Conservation (phyloP, 30 jellyfish, hydroid and myxozoan genomes). For the Hydractinia symbiolongicarpus region DNA sequence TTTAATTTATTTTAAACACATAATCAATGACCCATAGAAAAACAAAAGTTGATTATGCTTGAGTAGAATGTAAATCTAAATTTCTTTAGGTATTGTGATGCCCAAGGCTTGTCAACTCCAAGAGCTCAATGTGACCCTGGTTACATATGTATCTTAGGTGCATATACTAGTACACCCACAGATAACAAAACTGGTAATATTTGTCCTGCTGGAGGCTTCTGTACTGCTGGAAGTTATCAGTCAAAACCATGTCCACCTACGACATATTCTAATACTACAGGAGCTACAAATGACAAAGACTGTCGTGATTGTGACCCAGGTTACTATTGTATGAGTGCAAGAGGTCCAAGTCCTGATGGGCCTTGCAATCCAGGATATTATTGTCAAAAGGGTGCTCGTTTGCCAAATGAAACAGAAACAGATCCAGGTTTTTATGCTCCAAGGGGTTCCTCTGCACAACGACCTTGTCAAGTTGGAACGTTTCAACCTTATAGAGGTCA, state of each 20-base stretch:
- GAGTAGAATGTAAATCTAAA: background rate
- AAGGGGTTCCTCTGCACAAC: constrained; percentile 81
- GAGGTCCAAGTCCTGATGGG: constrained; percentile 99
- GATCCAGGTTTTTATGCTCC: constrained; percentile 93
- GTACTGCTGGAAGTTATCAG: constrained; percentile 80
- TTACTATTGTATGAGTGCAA: constrained; percentile 87
- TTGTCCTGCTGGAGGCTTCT: constrained; percentile 99
- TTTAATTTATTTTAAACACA: too few relatives aligned
- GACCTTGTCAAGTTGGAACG: constrained; percentile 97
- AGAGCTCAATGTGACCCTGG: constrained; percentile 99
- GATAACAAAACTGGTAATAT: constrained; percentile 91
- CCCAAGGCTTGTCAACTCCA: constrained; percentile 95
- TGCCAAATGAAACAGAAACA: constrained; percentile 75
- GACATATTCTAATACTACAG: constrained; percentile 89
- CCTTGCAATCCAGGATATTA: constrained; percentile 94
- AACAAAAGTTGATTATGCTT: too few relatives aligned
- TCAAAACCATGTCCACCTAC: constrained; percentile 97
- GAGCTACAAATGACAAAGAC: constrained; percentile 95
- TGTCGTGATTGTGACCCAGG: constrained; percentile 99
- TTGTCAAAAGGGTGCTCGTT: constrained; percentile 77
- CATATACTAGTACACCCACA: constrained; percentile 94
- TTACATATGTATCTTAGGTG: constrained; percentile 92
- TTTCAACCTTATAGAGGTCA: constrained; percentile 76
- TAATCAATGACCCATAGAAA: too few relatives aligned
- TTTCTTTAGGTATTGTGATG: constrained; percentile 87